These are phyloP conservation scores for Xiphias gladius DNA, from an alignment of 2,113 vertebrate species.

Conservation along the genomic window DNA sequence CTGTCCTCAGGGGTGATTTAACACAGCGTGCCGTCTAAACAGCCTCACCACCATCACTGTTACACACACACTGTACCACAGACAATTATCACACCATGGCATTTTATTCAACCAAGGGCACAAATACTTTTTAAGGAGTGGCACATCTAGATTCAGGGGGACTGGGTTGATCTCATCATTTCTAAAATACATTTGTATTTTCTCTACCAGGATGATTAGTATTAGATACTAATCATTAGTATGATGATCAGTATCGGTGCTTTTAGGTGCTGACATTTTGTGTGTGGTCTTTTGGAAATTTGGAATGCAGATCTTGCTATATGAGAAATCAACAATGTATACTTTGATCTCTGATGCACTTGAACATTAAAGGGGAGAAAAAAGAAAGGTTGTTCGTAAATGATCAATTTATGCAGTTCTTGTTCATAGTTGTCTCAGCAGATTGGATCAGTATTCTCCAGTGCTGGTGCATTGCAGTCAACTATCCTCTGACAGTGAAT, in stretches of 20 bases:
- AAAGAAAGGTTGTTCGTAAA: not conserved
- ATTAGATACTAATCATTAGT: no score
- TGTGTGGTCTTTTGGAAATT: not conserved
- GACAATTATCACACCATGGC: conserved; percentile 17
- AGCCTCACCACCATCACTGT: not conserved
- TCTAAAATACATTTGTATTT: not conserved
- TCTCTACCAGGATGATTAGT: no score
- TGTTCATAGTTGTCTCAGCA: not conserved
- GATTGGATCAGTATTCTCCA: not conserved
- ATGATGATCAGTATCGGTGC: not conserved
- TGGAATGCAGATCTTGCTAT: not conserved
- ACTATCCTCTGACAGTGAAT: conserved; percentile 2
- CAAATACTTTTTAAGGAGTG: not conserved
- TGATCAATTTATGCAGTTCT: not conserved
- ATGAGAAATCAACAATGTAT: not conserved
- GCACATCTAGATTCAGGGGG: not conserved
- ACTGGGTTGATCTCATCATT: not conserved
- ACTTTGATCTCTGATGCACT: not conserved
- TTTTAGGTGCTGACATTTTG: not conserved
- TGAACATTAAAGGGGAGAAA: not conserved
- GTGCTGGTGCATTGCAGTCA: not conserved
- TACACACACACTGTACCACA: not conserved
- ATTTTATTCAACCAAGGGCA: conserved; percentile 3
- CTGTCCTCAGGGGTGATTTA: conserved; percentile 28
- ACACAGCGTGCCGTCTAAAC: conserved; percentile 14